Evolutionary conservation across 2,797 vertebrate species (phyloP).

Genomic region (Microctenopoma stevenorrisi): DNA sequence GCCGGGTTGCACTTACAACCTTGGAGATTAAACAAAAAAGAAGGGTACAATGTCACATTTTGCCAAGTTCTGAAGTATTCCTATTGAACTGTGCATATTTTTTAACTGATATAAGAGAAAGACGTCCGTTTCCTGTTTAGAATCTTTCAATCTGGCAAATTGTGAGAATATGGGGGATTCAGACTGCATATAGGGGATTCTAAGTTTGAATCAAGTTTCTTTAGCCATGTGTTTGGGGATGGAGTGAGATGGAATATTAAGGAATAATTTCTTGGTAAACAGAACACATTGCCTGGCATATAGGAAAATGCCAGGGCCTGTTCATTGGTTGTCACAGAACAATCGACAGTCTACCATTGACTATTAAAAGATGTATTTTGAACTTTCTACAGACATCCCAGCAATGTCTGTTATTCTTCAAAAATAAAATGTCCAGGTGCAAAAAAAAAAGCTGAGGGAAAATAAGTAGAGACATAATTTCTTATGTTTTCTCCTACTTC

Average conservation of each 20-base stretch:
- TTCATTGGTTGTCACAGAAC: constrained; percentile 9
- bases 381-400: constrained; percentile 2
- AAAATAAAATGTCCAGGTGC: constrained; percentile 37
- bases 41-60: neutral
- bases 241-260: neutral
- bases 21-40: constrained; percentile 50
- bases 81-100: neutral
- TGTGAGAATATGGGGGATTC: neutral
- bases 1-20: constrained; percentile 90
- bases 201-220: neutral
- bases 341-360: neutral
- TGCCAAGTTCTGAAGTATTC: constrained; percentile 1
- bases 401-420: constrained; percentile 8
- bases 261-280: neutral
- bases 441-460: constrained; percentile 4
- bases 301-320: constrained; percentile 7
- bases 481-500: neutral
- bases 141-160: neutral
- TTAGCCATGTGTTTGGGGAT: neutral
- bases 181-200: neutral
- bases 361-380: neutral
- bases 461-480: neutral
- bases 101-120: neutral
- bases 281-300: constrained; percentile 11
- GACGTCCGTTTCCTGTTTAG: constrained; percentile 10